Percentiles rank a stretch among this genome's conserved stretches.
These are phyloP conservation scores for Brachionus koreanus DNA, from an alignment of 1,140 invertebrate species.

Conservation along the genomic window DNA sequence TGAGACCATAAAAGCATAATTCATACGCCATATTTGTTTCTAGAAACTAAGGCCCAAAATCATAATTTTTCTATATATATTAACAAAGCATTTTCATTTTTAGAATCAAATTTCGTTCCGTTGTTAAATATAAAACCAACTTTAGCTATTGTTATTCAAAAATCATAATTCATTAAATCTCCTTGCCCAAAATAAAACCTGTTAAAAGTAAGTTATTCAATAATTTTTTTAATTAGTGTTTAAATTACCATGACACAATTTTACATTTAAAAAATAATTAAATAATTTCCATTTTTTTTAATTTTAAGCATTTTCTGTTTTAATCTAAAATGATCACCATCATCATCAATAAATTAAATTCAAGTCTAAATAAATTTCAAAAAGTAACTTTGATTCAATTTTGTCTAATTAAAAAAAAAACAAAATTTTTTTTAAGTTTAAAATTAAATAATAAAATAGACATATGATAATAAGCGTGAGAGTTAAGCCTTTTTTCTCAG, in stretches of 20 bases:
- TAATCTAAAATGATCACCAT: not conserved
- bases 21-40: conserved; percentile 27
- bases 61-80: conserved; percentile 11
- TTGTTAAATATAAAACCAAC: not conserved
- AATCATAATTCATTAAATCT: not conserved
- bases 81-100: not conserved
- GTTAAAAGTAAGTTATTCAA: not conserved
- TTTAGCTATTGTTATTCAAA: not conserved
- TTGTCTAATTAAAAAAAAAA: not conserved
- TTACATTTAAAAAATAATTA: not conserved
- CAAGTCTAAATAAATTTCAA: not conserved
- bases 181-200: not conserved
- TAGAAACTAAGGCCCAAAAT: not conserved
- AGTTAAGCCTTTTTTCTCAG: not conserved
- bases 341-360: not conserved
- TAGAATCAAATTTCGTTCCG: not conserved
- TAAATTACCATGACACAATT: not conserved
- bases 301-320: not conserved
- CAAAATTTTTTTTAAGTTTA: not conserved
- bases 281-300: not conserved
- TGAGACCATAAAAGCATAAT: not conserved
- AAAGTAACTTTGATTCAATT: not conserved
- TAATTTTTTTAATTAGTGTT: not conserved
- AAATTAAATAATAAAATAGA: not conserved
- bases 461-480: not conserved